Evolutionary conservation across 1,140 invertebrate species (phyloP).

Genomic region (Myzus persicae): DNA sequence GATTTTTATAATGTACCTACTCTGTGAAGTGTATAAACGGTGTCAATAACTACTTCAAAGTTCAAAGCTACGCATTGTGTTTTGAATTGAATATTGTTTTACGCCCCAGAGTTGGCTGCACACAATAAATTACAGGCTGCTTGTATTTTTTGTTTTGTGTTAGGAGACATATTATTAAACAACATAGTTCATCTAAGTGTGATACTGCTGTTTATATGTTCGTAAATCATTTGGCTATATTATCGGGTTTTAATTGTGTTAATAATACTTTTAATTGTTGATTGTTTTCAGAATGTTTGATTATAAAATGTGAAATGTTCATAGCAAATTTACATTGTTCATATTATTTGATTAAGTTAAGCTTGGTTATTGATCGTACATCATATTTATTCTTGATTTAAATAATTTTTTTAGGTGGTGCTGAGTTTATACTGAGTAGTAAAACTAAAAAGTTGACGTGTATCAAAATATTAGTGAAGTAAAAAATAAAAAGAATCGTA

Average conservation of each 20-base stretch:
- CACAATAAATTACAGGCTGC: background rate
- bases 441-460: background rate
- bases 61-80: background rate
- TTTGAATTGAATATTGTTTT: conserved; percentile 17
- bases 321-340: background rate
- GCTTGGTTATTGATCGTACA: background rate
- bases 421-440: background rate
- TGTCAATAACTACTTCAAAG: background rate
- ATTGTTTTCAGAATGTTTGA: background rate
- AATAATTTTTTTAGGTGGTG: background rate
- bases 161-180: background rate
- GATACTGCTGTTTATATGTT: background rate
- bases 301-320: background rate
- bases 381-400: background rate
- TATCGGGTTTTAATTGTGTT: background rate
- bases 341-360: background rate
- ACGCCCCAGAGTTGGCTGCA: background rate
- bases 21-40: background rate
- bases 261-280: background rate
- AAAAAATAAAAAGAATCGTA: background rate
- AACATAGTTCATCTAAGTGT: background rate
- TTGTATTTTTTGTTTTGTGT: background rate
- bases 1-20: background rate
- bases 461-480: background rate
- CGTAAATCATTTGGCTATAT: background rate